These are phyloP conservation scores for Nemotelus pantherinus DNA, from an alignment of 2,888 invertebrate species.

Conservation along the genomic window DNA sequence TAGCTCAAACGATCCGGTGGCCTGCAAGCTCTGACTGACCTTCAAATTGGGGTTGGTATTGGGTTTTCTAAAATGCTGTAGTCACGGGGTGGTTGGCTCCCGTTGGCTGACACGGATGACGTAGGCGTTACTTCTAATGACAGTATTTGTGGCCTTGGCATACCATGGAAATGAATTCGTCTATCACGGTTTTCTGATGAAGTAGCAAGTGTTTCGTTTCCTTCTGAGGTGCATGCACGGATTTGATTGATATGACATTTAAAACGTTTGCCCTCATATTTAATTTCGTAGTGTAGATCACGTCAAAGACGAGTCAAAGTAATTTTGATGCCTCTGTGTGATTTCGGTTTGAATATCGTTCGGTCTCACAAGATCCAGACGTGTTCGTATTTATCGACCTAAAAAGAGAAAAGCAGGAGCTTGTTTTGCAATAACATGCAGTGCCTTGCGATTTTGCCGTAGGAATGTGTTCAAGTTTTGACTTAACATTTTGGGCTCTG, in stretches of 20 bases:
- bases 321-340: background rate
- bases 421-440: slow-evolving; percentile 47
- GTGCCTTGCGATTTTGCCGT: slow-evolving; percentile 49
- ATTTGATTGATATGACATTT: slow-evolving; percentile 26
- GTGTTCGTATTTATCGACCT: slow-evolving; percentile 45
- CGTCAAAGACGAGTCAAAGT: background rate
- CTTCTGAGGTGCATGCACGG: background rate
- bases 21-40: no score
- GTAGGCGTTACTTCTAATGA: no score
- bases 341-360: slow-evolving; percentile 10
- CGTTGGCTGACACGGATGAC: no score
- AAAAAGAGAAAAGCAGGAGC: slow-evolving; percentile 48
- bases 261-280: background rate
- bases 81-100: no score
- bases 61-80: no score
- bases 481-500: slow-evolving; percentile 36
- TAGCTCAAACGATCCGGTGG: no score
- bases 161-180: no score
- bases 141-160: no score
- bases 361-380: slow-evolving; percentile 46
- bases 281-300: slow-evolving; percentile 15
- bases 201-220: no score
- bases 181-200: no score
- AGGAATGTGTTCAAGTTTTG: slow-evolving; percentile 47
- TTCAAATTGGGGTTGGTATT: no score